A percentile compares a stretch with the other conserved stretches of the same genome.
These are phyloP conservation scores for Heliothis peltigera DNA, from an alignment of 2,888 invertebrate species.

Conservation along the genomic window DNA sequence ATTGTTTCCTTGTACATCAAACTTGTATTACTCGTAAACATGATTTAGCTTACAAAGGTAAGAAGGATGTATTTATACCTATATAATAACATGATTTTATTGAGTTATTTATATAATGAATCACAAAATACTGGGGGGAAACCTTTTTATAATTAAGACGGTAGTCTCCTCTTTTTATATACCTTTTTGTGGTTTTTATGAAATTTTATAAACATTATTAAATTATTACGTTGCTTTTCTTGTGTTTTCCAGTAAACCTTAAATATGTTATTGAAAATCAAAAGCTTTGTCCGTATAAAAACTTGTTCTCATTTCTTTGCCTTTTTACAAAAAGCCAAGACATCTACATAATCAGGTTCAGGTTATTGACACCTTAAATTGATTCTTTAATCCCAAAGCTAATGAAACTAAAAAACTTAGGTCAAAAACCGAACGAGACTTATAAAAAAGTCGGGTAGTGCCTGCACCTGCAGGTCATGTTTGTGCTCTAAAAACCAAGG, in stretches of 20 bases:
- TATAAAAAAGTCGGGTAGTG: constrained; percentile 22
- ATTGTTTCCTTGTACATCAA: background rate
- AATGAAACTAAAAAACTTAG: constrained; percentile 24
- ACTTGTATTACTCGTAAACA: background rate
- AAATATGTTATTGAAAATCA: too few species aligned
- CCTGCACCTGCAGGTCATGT: constrained; percentile 18
- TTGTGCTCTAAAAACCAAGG: constrained; percentile 25
- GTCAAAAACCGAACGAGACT: background rate
- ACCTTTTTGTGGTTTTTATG: background rate
- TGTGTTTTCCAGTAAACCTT: background rate
- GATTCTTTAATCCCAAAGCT: constrained; percentile 8
- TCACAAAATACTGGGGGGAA: background rate
- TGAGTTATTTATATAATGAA: background rate
- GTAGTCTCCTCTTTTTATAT: background rate
- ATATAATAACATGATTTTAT: background rate
- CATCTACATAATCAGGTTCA: background rate
- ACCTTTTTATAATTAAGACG: background rate
- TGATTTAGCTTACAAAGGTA: too few species aligned
- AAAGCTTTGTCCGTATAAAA: too few species aligned
- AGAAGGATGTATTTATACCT: background rate
- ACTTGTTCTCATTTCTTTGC: background rate
- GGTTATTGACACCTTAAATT: constrained; percentile 7
- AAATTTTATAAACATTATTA: background rate
- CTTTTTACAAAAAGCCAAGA: background rate
- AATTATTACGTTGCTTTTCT: background rate